phyloP scores from a whole-genome alignment of 2,888 invertebrate genomes.

The Parapristionchus giblindavisi region DNA sequence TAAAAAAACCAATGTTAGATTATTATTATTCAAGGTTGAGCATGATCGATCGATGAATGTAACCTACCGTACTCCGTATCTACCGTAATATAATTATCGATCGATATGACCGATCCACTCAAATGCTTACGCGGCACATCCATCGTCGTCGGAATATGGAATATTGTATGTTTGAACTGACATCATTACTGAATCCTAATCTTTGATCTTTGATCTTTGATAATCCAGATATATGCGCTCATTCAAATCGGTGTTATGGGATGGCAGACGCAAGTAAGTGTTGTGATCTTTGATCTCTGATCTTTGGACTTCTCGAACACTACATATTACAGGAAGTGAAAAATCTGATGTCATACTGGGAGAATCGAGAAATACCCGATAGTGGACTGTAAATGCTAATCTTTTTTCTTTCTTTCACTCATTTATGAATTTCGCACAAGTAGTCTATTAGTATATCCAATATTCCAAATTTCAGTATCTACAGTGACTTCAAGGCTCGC shows the following conservation, averaged over 20 bases:
- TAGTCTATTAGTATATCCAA: not conserved
- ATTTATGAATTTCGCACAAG: no score
- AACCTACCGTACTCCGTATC: not conserved
- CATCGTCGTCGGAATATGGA: conserved; percentile 62
- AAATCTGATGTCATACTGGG: conserved; percentile 58
- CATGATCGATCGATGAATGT: conserved; percentile 11
- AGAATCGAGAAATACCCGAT: conserved; percentile 63
- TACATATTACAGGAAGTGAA: conserved; percentile 45
- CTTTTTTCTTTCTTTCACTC: not conserved
- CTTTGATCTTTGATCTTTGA: no score
- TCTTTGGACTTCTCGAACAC: not conserved
- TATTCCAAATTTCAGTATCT: conserved; percentile 52
- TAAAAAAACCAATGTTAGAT: no score
- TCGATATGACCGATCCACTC: conserved; percentile 63
- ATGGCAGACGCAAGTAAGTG: conserved; percentile 59
- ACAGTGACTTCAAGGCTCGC: conserved; percentile 63
- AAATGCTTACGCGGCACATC: conserved; percentile 58
- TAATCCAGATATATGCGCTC: conserved; percentile 65
- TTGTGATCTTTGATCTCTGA: not conserved
- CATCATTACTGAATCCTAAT: no score
- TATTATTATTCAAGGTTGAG: not conserved
- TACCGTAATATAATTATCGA: not conserved
- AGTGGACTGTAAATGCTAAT: conserved; percentile 56
- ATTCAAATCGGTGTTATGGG: conserved; percentile 66
- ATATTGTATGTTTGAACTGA: conserved; percentile 62